Base-by-base conservation (phyloP, 1,140 invertebrate species). In the Asobara japonica region DNA sequence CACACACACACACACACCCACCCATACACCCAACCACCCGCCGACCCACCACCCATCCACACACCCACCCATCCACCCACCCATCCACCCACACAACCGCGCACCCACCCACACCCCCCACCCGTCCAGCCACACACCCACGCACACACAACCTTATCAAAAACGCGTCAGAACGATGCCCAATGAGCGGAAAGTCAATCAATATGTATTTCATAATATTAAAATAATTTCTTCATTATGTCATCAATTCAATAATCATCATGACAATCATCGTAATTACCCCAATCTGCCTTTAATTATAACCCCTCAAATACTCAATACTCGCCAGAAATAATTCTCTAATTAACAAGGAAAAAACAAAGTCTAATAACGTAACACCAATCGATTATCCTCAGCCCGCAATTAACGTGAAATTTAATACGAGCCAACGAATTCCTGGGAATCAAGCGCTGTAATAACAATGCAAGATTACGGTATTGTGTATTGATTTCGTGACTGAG, bases 401-500 rank as follows among this genome's bases (percentile, higher is more conserved):
- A 45, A 45, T 45, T 45, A 45, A 18, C 41, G n/a, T 45, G 41
- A 45, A 45, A 45, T 41, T 41, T 7, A 45, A 45, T 45, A 45
- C 41, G n/a, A 45, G 2, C n/a, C 41, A 7, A 45, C n/a, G 5
- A 45, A 45, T 45, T 45, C 41, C 13, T 45, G 41, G 41, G 41
- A 45, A 18, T 45, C 13, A 45, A 45, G 41, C 2, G 18, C 18
- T 45, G 41, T 18, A 45, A 45, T 45, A 45, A 45, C 41, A 45
- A 45, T 45, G 41, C 41, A 45, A 45, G 41, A 45, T 45, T 45
- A 45, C 41, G 41, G 41, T 45, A 45, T 45, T 45, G 41, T 45
- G 41, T 45, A 45, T 45, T 45, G 41, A 45, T 45, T 45, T 45
- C 41, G 8, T 18, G 41, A 45, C 41, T 45, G 41, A 45, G 41